Evolutionary conservation across 2,888 invertebrate genomes (phyloP).

Genomic region (Phytoseiulus persimilis): DNA sequence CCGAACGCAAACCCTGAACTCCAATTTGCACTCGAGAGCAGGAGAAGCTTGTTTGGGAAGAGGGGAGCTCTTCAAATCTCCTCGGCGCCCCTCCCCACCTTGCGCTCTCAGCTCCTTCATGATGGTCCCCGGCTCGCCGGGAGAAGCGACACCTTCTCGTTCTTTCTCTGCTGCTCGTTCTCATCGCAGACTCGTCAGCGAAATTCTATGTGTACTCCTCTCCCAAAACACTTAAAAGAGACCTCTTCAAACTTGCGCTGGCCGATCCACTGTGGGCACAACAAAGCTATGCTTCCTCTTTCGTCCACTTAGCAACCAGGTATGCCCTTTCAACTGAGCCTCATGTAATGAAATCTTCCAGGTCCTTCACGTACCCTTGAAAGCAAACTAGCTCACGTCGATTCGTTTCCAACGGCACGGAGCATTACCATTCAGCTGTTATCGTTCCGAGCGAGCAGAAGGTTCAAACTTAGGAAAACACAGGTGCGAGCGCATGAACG

Average conservation of each 20-base stretch:
- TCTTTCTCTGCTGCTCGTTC: not conserved
- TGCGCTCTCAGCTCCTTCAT: not conserved
- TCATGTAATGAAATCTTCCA: not conserved
- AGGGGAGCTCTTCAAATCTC: not conserved
- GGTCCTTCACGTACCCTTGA: not conserved
- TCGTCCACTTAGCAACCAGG: not conserved
- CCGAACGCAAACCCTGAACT: not conserved
- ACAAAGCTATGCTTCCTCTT: not conserved
- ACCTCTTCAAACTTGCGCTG: not conserved
- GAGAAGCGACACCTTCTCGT: not conserved
- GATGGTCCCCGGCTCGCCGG: not conserved
- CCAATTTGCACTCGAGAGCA: not conserved
- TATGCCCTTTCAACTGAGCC: not conserved
- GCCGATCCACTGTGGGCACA: not conserved
- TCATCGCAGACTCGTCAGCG: not conserved
- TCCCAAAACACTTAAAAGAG: not conserved
- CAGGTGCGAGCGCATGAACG: not conserved
- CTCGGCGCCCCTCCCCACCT: not conserved
- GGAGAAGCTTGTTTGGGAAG: not conserved
- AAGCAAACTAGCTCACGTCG: not conserved
- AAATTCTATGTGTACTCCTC: not conserved
- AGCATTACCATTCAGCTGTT: not conserved
- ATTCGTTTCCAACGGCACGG: not conserved
- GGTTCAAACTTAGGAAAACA: not conserved
- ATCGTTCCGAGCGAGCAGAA: not conserved